Evolutionary conservation across 2,113 vertebrate genomes (phyloP).

Genomic region (Motacilla tschutschensis): DNA sequence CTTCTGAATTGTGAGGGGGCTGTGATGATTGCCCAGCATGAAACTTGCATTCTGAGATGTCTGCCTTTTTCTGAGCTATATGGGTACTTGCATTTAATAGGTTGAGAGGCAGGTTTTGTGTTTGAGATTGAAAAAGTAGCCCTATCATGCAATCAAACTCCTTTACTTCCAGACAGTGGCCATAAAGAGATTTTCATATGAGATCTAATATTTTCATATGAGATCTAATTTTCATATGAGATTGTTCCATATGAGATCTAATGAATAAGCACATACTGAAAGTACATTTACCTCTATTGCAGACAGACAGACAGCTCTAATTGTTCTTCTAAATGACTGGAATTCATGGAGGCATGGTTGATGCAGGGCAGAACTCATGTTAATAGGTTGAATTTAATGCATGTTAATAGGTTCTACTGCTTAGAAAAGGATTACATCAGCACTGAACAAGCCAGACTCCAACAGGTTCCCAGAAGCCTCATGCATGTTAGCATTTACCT

Average conservation of each 20-base stretch:
- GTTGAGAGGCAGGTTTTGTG: not conserved
- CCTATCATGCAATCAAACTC: not conserved
- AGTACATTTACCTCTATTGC: not conserved
- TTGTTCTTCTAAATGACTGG: not conserved
- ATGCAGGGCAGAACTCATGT: not conserved
- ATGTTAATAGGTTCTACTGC: not conserved
- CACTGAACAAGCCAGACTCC: not conserved
- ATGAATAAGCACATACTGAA: not conserved
- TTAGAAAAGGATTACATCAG: not conserved
- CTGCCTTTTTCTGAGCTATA: not conserved
- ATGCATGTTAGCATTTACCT: not conserved
- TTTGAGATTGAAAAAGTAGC: not conserved
- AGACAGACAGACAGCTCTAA: not conserved
- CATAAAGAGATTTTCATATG: not conserved
- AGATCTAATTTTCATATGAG: no score
- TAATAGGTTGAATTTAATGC: no score
- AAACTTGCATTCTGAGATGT: not conserved
- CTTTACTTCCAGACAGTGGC: not conserved
- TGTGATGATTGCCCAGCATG: fast-evolving
- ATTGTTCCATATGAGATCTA: fast-evolving
- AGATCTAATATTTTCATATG: no score
- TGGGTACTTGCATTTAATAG: not conserved
- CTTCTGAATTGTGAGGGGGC: fast-evolving
- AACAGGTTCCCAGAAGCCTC: not conserved
- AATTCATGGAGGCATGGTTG: not conserved